Evolutionary conservation across 35 echinoderm and acorn worm genomes (phyloP), one percentile per base, ranked within the genome.

Genomic region (Patiria miniata): DNA sequence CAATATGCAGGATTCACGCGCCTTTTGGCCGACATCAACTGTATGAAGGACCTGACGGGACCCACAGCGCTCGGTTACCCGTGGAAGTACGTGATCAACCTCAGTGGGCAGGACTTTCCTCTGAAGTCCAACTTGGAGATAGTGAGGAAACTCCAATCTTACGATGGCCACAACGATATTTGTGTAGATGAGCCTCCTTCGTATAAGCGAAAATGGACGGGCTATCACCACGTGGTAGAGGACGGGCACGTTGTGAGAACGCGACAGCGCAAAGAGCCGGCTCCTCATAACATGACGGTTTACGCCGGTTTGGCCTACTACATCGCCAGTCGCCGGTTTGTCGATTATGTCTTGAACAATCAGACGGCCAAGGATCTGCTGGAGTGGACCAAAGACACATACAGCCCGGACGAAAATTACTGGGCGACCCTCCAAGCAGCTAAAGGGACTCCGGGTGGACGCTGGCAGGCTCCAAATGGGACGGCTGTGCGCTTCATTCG

Each of bases 101-200:
- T 92, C 19, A 80, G 84, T 39, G 85, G 85, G 4, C 85, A 87
- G 30, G 90, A 92, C 40, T 92, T 92, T 22, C 90, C 90, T 7
- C 56, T 92, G 18, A 92, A 92, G 42, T 88, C 90, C 16, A 92
- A 92, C 59, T 47, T 92, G 32, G 90, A 92, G 61, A 92, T 92
- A 39, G 56, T 92, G 17, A 73, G 17, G 18, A 23, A 68, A 37
- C 39, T 92, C 56, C 87, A 88, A 88, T 56, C 61, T 26, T 85
- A 59, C 68, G 39, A 84, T 17, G 89, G 86, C 26, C 78, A 79
- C 14, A 95, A 92, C 56, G 84, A 91, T 57, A 91, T 95, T 21
- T 40, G 54, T 16, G 80, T 86, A 54, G 28, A 29, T 37, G 39
- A 68, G 17, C 55, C 83, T 22, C 79, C 76, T 2, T 79, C 76